Conservation (phyloP, 2,888 invertebrate genomes). For the Amaurobius ferox region DNA sequence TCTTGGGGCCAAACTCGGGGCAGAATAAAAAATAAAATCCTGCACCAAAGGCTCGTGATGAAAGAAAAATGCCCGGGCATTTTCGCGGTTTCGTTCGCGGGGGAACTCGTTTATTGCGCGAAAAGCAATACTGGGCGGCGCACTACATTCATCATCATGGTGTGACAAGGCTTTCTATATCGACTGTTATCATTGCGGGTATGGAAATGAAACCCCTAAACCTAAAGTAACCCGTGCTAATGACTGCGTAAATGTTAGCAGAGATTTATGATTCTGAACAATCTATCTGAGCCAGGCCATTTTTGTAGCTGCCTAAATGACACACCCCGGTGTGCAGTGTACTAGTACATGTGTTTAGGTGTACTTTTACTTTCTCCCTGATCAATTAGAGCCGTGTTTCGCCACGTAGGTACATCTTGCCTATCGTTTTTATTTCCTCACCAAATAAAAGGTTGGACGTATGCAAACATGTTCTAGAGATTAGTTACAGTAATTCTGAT, state of each 20-base stretch:
- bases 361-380: not conserved
- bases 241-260: constrained; percentile 57
- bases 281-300: constrained; percentile 52
- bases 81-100: constrained; percentile 41
- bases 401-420: not conserved
- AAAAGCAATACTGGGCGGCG: constrained; percentile 42
- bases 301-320: not conserved
- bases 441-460: not conserved
- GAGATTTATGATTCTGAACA: constrained; percentile 48
- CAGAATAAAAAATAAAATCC: not conserved
- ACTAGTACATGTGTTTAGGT: not conserved
- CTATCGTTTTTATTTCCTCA: not conserved
- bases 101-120: constrained; percentile 9
- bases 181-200: constrained; percentile 27
- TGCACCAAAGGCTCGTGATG: not conserved
- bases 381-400: constrained; percentile 3
- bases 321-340: not conserved
- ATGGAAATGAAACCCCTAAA: constrained; percentile 62
- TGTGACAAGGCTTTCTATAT: constrained; percentile 32
- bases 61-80: constrained; percentile 42
- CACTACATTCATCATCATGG: constrained; percentile 47
- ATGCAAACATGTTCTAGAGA: not conserved
- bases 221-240: constrained; percentile 60
- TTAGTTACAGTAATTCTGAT: no score
- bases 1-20: not conserved